These are phyloP conservation scores for Peromyscus leucopus DNA, from an alignment of 2,113 vertebrate genomes.

Conservation along the genomic window DNA sequence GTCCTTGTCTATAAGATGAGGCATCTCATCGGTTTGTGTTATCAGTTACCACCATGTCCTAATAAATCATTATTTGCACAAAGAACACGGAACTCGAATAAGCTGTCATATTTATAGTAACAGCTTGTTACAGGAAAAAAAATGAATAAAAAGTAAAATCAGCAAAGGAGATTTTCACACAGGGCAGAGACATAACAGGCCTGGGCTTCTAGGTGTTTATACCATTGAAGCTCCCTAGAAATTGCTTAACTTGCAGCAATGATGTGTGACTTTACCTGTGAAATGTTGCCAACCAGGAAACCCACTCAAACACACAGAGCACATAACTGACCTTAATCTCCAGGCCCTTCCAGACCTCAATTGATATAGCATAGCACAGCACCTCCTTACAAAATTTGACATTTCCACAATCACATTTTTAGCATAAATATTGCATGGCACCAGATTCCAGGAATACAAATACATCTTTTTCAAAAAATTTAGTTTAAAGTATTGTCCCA, in stretches of 20 bases:
- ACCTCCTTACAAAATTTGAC: not conserved
- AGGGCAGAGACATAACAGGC: not conserved
- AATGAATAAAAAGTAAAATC: not conserved
- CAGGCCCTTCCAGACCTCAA: not conserved
- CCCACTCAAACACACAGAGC: not conserved
- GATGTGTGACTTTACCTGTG: not conserved
- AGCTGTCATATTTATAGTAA: not conserved
- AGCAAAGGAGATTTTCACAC: not conserved
- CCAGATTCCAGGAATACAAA: not conserved
- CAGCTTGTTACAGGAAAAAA: not conserved
- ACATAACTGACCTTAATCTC: not conserved
- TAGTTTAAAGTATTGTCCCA: not conserved
- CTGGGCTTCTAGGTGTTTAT: not conserved
- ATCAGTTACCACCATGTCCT: not conserved
- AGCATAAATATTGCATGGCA: not conserved
- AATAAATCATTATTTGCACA: not conserved
- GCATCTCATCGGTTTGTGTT: not conserved
- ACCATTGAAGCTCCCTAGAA: too few species aligned
- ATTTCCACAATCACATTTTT: not conserved
- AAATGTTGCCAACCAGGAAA: not conserved
- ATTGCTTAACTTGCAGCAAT: not conserved
- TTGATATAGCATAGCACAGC: not conserved
- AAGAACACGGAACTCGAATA: not conserved
- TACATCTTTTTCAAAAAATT: too few species aligned
- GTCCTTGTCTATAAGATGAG: not conserved